Evolutionary conservation across 2,113 vertebrate species (phyloP), one percentile per base, ranked within the genome.

Genomic region (Stigmatopora nigra): DNA sequence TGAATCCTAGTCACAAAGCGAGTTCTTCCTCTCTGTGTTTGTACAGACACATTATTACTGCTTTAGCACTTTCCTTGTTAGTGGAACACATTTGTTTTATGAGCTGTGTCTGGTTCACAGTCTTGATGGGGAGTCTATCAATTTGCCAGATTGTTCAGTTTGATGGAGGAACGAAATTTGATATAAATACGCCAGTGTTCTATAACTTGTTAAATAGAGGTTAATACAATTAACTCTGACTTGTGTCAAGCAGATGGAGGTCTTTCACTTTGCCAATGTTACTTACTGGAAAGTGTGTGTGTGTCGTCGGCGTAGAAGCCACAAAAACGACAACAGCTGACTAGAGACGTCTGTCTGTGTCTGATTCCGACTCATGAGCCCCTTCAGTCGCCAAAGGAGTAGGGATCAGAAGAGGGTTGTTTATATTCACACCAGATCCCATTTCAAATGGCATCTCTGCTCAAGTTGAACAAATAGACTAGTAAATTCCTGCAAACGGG

Each of bases 341-440:
- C 82, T 78, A 55, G 19, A 77, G 73, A 46, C 75, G 70, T 78
- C 78, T 79, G 75, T 79, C 78, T 48, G 56, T 68, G 79, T 72
- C 60, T 63, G 44, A 7, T 68, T 47, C 76, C 67, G 41, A 59
- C 20, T 69, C 63, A 65, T 73, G 65, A 75, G 52, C 72, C 68
- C 72, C 66, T 68, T 63, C 41, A 35, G 78, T 73, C 71, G 70
- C 84, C 72, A 45, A 67, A 78, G 77, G 76, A 77, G 72, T 63
- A 41, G 0, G 59, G 69, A 79, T 79, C 80, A 79, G 69, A 82
- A 25, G 70, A 63, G 69, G 78, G 63, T 78, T 79, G 81, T 88
- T 83, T 86, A 77, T 79, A 76, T 85, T 85, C 76, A 64, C 80
- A 76, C 74, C 8, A 8, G 80, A 82, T 88, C 82, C 14, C 67